A percentile compares a stretch with the other conserved stretches of the same genome.
Evolutionary conservation across 2,797 vertebrate species (phyloP).

Genomic region (Cyprinodon diabolis): DNA sequence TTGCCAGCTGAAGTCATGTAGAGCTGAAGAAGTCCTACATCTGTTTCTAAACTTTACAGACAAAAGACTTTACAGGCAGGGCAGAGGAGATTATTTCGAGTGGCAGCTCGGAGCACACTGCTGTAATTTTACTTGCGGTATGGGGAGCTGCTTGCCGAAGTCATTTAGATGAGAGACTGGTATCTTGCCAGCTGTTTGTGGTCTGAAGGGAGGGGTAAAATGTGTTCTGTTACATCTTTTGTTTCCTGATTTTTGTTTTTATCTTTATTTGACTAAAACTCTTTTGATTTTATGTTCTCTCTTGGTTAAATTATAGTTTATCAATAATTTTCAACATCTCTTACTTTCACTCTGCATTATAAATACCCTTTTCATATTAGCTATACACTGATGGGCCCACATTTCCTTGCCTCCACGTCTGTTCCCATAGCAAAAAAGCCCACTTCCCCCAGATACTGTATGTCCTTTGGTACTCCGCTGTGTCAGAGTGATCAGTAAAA

Average conservation of each 20-base stretch:
- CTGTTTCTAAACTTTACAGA: conserved; percentile 79
- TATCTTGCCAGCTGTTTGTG: conserved; percentile 79
- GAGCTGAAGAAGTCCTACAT: conserved; percentile 75
- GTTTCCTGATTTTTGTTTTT: conserved; percentile 80
- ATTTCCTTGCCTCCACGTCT: conserved; percentile 29
- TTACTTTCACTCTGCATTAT: conserved; percentile 27
- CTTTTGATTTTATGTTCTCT: conserved; percentile 19
- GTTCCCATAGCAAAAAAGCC: conserved; percentile 68
- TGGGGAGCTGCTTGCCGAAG: conserved; percentile 83
- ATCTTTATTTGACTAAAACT: conserved; percentile 25
- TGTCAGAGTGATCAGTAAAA: conserved; percentile 99
- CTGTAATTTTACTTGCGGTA: conserved; percentile 86
- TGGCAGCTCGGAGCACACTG: conserved; percentile 71
- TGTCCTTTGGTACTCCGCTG: conserved; percentile 93
- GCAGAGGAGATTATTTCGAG: conserved; percentile 79
- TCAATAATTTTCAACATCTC: conserved; percentile 12
- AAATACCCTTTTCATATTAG: conserved; percentile 47
- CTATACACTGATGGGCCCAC: conserved; percentile 27
- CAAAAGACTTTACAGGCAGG: conserved; percentile 72
- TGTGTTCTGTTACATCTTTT: conserved; percentile 79
- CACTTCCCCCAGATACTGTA: conserved; percentile 86
- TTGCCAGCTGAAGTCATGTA: conserved; percentile 72
- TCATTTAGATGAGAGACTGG: conserved; percentile 84
- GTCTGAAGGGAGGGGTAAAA: conserved; percentile 82
- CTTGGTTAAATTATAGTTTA: conserved; percentile 26